A percentile compares a stretch with the other conserved stretches of the same genome.
Conservation (phyloP, 2,113 vertebrate genomes). For the Malurus alboscapulatus region DNA sequence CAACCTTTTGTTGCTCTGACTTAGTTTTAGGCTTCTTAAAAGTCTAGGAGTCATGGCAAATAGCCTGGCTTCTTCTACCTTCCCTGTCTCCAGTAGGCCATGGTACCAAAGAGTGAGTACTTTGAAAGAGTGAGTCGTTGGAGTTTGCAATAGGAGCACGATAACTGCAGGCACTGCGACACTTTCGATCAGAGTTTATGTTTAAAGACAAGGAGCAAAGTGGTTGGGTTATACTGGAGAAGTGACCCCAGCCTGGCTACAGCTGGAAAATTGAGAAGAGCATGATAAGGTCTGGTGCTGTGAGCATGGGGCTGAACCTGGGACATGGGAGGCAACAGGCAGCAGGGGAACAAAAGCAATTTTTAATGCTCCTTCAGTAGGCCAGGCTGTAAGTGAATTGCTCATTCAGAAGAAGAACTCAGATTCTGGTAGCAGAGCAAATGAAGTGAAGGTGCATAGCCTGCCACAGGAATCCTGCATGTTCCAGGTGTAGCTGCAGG, state of each 20-base stretch:
- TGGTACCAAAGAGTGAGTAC: neutral
- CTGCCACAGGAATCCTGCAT: neutral
- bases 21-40: neutral
- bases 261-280: neutral
- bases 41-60: neutral
- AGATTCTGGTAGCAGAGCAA: neutral
- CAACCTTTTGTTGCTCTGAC: neutral
- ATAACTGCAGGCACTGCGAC: neutral
- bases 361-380: neutral
- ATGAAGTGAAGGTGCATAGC: neutral
- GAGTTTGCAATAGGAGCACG: neutral
- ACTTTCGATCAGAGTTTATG: neutral
- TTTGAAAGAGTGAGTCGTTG: neutral
- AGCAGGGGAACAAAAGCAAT: accelerated
- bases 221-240: neutral
- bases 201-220: neutral
- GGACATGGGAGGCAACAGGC: neutral
- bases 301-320: neutral
- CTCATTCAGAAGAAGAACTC: neutral
- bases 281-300: neutral
- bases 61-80: neutral
- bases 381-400: neutral
- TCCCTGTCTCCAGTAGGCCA: neutral
- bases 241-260: neutral
- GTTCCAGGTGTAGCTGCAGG: neutral